Base-by-base conservation (phyloP, 2,113 vertebrate genomes). In the Synchiropus splendidus region DNA sequence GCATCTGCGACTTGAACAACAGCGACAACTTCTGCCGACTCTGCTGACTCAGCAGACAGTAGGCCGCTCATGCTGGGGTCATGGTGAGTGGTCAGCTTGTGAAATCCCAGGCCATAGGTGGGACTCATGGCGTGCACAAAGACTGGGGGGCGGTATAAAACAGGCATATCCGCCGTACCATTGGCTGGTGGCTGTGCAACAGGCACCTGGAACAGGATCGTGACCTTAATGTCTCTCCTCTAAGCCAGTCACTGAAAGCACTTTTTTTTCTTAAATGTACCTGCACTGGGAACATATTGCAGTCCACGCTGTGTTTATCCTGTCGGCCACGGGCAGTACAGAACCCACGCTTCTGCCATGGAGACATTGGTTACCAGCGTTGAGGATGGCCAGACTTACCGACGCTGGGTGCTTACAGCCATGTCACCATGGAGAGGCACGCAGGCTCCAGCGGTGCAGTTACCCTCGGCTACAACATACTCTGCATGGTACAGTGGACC, bases 401-500 rank as follows among this genome's bases (percentile, higher is more conserved):
- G 2, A 15, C 39, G 9, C 12, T 16, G 31, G 31, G 14, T 41
- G 80, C 86, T 85, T 73, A 87, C 86, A 55, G 80, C 78, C 36
- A 27, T 42, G 18, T 16, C 4, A 8, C 65, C 52, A 33, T 38
- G 30, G 15, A 77, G 48, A 4, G 76, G 67, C 15, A 52, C 42
- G 4, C 85, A 86, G 39, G 4, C 16, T 3, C 32, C 71, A 12
- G 67, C 48, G 2, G 74, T 79, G 62, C 86, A 87, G 36, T 79
- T 80, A 1, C 78, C 82, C 48, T 82, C 83, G 36, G 55, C 57
- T 0, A 86, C 14, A 36, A 79, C 52, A 45, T 74, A 87, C 64
- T 87, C 86, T 15, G 64, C 66, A 1, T 8, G 36, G 51, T 61
- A 63, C 2, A 10, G 13, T 2, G 12, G 1, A 1, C 67, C 79